Percentiles rank a stretch among this genome's conserved stretches.
These are phyloP conservation scores for Heteromurus nitidus DNA, from an alignment of 2,888 invertebrate genomes.

Conservation along the genomic window DNA sequence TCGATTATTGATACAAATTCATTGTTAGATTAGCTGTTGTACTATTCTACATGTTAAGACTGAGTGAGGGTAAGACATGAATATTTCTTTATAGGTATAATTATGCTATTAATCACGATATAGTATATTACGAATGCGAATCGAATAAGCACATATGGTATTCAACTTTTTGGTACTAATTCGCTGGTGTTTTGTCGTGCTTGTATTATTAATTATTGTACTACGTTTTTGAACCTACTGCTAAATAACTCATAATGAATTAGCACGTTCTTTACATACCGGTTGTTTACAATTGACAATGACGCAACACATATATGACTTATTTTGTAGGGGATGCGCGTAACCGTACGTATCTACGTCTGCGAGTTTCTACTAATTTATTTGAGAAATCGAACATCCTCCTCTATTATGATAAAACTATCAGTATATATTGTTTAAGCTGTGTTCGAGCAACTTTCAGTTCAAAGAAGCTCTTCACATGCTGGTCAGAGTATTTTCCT, in stretches of 20 bases:
- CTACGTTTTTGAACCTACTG: background rate
- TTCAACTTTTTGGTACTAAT: constrained; percentile 51
- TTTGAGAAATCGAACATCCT: no score
- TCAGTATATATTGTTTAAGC: no score
- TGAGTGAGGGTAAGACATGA: constrained; percentile 64
- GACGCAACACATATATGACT: background rate
- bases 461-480: no score
- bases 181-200: constrained; percentile 7
- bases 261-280: constrained; percentile 27
- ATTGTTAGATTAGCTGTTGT: constrained; percentile 43
- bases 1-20: constrained; percentile 48
- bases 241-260: background rate
- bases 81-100: constrained; percentile 33
- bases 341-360: no score
- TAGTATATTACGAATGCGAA: no score
- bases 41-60: constrained; percentile 62
- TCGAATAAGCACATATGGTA: constrained; percentile 43
- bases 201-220: background rate
- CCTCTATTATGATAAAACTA: no score
- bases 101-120: background rate
- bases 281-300: constrained; percentile 21
- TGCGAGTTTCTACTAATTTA: no score
- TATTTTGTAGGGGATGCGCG: no score
- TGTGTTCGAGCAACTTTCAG: no score
- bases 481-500: no score